These are phyloP conservation scores for Aphodius sticticus DNA, from an alignment of 2,888 invertebrate species.

Conservation along the genomic window DNA sequence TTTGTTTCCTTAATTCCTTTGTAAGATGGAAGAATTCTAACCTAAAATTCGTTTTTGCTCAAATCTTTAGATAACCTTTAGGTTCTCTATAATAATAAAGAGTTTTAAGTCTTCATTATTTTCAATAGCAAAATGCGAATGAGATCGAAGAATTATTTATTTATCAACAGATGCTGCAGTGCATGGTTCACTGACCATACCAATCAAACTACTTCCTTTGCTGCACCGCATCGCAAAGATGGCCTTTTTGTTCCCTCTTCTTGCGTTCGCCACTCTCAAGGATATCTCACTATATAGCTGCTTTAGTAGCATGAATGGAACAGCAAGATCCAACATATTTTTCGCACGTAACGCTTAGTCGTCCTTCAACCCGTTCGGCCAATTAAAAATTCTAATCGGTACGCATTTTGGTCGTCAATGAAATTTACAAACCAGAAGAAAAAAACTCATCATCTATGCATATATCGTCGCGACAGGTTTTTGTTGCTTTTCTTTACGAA, in stretches of 20 bases:
- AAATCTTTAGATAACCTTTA: too few species aligned
- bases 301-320: conserved; percentile 14
- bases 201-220: conserved; percentile 47
- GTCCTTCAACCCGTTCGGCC: background rate
- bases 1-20: too few species aligned
- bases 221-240: conserved; percentile 35
- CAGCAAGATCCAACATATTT: conserved; percentile 7
- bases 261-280: conserved; percentile 19
- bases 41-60: too few species aligned
- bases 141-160: conserved; percentile 34
- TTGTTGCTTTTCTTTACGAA: too few species aligned
- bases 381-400: background rate
- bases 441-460: background rate
- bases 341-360: background rate
- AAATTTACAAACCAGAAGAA: background rate
- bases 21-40: too few species aligned
- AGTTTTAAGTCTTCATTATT: too few species aligned
- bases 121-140: background rate
- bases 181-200: conserved; percentile 45
- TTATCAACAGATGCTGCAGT: conserved; percentile 42
- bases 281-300: conserved; percentile 17
- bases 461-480: too few species aligned
- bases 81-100: too few species aligned
- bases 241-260: conserved; percentile 16
- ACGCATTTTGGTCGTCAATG: background rate